Percentiles rank a stretch among this genome's conserved stretches.
phyloP scores from a whole-genome alignment of 1,140 invertebrate species.

The Olivierus martensii region DNA sequence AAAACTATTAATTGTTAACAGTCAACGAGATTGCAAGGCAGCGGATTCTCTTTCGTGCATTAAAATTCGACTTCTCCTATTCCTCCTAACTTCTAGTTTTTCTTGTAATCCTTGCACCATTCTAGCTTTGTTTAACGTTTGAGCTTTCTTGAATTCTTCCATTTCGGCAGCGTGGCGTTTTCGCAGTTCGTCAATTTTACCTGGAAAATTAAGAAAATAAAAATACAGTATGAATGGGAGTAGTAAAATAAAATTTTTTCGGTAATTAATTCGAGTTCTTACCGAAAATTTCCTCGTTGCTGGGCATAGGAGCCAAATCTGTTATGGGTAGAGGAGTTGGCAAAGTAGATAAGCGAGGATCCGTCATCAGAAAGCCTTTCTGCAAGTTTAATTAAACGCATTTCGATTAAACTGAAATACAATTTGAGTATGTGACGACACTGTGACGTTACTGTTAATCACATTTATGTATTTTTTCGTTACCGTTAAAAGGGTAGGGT shows the following conservation, averaged over 20 bases:
- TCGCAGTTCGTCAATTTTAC: slow-evolving; percentile 29
- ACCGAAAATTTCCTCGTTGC: slow-evolving; percentile 32
- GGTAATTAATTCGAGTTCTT: slow-evolving; percentile 6
- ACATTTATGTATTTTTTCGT: too few relatives aligned
- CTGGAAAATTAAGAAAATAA: too few relatives aligned
- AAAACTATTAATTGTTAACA: too few relatives aligned
- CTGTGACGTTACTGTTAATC: too few relatives aligned
- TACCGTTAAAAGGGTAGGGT: too few relatives aligned
- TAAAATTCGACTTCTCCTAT: slow-evolving; percentile 18
- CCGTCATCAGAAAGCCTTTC: background rate
- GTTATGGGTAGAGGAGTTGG: slow-evolving; percentile 24
- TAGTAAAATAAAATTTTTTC: too few relatives aligned
- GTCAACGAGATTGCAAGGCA: slow-evolving; percentile 8
- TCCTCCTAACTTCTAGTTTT: slow-evolving; percentile 24
- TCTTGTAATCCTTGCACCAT: slow-evolving; percentile 29
- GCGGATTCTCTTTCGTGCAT: slow-evolving; percentile 17
- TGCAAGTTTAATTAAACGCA: too few relatives aligned
- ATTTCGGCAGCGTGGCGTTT: slow-evolving; percentile 28
- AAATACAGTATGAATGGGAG: too few relatives aligned
- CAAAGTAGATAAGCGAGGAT: slow-evolving; percentile 22
- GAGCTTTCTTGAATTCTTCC: slow-evolving; percentile 26
- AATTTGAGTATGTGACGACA: too few relatives aligned
- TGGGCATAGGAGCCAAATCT: slow-evolving; percentile 30
- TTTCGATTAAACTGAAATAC: too few relatives aligned
- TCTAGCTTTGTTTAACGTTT: slow-evolving; percentile 29